A percentile compares a stretch with the other conserved stretches of the same genome.
Conservation (phyloP, 2,113 vertebrate species). For the Microtus pennsylvanicus region DNA sequence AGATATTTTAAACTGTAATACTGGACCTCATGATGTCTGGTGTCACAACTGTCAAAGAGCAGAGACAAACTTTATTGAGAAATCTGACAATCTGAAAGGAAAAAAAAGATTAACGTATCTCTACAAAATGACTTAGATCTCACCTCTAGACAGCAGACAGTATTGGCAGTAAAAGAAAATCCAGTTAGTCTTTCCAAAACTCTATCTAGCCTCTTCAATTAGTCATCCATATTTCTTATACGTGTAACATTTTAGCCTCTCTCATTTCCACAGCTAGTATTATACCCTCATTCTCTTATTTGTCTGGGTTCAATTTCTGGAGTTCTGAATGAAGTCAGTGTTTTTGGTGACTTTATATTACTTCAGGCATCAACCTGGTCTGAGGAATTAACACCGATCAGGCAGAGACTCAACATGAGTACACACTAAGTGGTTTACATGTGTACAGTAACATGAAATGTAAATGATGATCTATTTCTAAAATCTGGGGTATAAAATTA, state of each 20-base stretch:
- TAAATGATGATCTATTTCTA: not conserved
- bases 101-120: too few species aligned
- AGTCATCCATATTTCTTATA: not conserved
- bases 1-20: not conserved
- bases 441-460: not conserved
- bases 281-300: not conserved
- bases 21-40: too few species aligned
- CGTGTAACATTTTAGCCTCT: not conserved
- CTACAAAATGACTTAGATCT: not conserved
- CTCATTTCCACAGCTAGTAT: too few species aligned
- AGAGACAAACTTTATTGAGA: not conserved
- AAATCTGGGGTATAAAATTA: too few species aligned
- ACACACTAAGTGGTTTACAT: not conserved
- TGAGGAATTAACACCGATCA: not conserved
- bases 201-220: not conserved
- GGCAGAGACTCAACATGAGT: accelerated
- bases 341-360: too few species aligned
- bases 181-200: not conserved
- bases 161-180: too few species aligned
- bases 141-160: not conserved
- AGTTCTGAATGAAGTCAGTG: not conserved
- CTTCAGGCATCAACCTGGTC: too few species aligned
- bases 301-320: not conserved
- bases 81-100: not conserved
- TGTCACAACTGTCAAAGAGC: not conserved